These are phyloP conservation scores for Conus canariensis DNA, from an alignment of 2,888 invertebrate species.

Conservation along the genomic window DNA sequence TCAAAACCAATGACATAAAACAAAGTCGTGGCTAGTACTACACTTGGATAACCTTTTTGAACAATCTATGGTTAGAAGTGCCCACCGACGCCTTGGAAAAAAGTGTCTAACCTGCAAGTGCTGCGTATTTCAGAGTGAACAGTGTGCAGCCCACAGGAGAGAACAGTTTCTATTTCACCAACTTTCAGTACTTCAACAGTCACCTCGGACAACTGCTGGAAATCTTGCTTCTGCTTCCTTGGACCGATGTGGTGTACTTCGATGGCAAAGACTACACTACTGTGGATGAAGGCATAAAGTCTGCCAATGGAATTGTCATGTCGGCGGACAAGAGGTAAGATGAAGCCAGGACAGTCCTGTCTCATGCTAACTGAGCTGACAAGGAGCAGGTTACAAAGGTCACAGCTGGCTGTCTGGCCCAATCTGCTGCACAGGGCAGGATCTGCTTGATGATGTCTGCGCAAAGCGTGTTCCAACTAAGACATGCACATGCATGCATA, in stretches of 20 bases:
- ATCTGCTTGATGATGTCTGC: too few relatives aligned
- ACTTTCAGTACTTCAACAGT: slow-evolving; percentile 38
- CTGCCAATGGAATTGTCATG: slow-evolving; percentile 48
- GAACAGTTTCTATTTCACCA: slow-evolving; percentile 54
- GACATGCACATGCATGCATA: too few relatives aligned
- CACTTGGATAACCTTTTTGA: too few relatives aligned
- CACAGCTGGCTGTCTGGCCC: too few relatives aligned
- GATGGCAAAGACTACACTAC: slow-evolving; percentile 41
- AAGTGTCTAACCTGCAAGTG: background rate
- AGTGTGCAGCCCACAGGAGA: slow-evolving; percentile 53
- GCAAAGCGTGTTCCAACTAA: too few relatives aligned
- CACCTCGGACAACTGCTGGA: background rate
- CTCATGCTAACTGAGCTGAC: too few relatives aligned
- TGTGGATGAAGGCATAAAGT: slow-evolving; percentile 32
- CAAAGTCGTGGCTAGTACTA: too few relatives aligned
- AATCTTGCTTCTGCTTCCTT: slow-evolving; percentile 1
- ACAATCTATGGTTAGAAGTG: too few relatives aligned
- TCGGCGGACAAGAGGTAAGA: slow-evolving; percentile 46
- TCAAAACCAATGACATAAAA: too few relatives aligned
- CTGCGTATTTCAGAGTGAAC: slow-evolving; percentile 30
- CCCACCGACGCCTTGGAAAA: too few relatives aligned
- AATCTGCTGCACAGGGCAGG: too few relatives aligned
- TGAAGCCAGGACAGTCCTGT: background rate
- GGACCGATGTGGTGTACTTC: slow-evolving; percentile 42
- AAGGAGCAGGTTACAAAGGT: too few relatives aligned